Evolutionary conservation across 2,888 invertebrate genomes (phyloP), one percentile per base, ranked within the genome.

Genomic region (Ametastegia equiseti): DNA sequence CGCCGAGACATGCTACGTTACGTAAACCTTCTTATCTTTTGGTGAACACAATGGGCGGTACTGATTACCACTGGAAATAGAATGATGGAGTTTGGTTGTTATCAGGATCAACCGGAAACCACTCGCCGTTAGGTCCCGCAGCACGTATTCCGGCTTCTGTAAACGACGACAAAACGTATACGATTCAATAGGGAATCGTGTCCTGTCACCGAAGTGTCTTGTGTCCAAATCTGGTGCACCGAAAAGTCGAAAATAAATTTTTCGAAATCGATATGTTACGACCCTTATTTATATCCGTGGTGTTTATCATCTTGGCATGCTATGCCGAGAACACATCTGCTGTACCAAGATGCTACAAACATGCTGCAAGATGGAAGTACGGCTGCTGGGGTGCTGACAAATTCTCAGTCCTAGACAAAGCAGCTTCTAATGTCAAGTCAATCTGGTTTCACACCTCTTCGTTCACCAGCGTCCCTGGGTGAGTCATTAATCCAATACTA

Each of bases 21-120:
- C 54, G 73, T 75, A 54, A 75, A 75, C 7, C 47, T 30, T 13
- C 23, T 30, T 33, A 75, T 75, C 50, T 45, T 19, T 27, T 36
- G 15, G 36, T 36, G 36, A 54, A 33, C 60, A 54, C 42, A 50
- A 75, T 54, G 73, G 73, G 13, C 42, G 71, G 47, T 45, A 7
- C 71, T 71, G 30, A 42, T 71, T 45, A 71, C 45, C 9, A 42
- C 50, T 50, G 2, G 36, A 36, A 54, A 36, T 36, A 50, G 50
- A 33, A 50, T 75, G n/a, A 45, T 27, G 27, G 15, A 11, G 33
- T 36, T 36, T 33, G 19, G 19, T 7, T 13, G 33, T 75, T 54
- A 75, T 75, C 75, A 36, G 33, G 50, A 19, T 13, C 75, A 50
- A 54, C 33, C 30, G 75, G 75, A 75, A 75, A 75, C 75, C 23